Conservation (phyloP, 2,888 invertebrate species). For the Trichogramma dendrolimi region DNA sequence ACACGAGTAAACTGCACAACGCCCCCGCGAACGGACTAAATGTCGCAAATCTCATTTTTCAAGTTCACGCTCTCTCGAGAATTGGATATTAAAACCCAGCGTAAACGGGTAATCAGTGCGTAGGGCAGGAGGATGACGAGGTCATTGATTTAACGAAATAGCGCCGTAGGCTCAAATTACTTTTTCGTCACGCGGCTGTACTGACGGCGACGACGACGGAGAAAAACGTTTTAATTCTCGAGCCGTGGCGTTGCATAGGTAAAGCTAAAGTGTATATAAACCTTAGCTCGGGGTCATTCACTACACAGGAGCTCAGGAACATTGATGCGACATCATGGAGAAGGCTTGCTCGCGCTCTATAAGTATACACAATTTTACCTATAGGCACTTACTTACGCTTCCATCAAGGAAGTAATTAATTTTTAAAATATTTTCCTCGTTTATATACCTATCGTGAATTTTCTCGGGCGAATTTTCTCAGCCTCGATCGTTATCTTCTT, state of each 20-base stretch:
- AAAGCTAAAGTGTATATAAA: too few relatives aligned
- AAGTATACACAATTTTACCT: conserved; percentile 34
- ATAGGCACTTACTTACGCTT: conserved; percentile 47
- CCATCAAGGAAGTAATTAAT: conserved; percentile 53
- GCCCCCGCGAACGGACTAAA: too few relatives aligned
- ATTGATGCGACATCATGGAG: neutral
- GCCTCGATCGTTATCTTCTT: too few relatives aligned
- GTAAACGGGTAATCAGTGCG: too few relatives aligned
- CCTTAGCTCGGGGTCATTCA: too few relatives aligned
- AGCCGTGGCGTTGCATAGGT: too few relatives aligned
- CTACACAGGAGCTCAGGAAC: too few relatives aligned
- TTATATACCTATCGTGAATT: conserved; percentile 48
- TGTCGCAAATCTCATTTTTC: too few relatives aligned
- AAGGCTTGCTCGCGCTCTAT: conserved; percentile 3
- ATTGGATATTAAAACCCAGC: too few relatives aligned
- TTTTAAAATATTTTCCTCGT: conserved; percentile 53
- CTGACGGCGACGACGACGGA: conserved; percentile 18
- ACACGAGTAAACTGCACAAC: too few relatives aligned
- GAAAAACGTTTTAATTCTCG: neutral
- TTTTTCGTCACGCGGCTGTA: conserved; percentile 19
- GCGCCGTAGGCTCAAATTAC: conserved; percentile 23
- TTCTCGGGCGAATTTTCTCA: too few relatives aligned
- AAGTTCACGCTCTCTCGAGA: too few relatives aligned
- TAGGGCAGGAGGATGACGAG: neutral
- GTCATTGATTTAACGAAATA: conserved; percentile 21